Evolutionary conservation across 2,797 vertebrate species (phyloP).

Genomic region (Muscicapa comitata): DNA sequence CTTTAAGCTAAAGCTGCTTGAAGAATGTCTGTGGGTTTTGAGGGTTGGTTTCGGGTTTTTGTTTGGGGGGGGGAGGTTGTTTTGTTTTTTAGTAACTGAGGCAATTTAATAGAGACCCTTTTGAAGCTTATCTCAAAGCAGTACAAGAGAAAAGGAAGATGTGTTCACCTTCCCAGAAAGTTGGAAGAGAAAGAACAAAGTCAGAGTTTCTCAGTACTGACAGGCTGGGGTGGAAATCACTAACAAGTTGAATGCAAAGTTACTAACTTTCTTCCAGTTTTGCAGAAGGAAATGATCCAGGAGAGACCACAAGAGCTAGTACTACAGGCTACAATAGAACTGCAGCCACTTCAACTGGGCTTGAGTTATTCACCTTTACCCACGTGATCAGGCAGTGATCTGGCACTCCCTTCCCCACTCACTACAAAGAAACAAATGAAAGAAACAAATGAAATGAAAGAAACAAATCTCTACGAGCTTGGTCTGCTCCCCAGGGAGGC

Average conservation of each 20-base stretch:
- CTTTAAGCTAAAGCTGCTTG: background rate
- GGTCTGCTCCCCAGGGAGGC: background rate
- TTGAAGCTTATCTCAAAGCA: background rate
- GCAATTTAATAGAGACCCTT: background rate
- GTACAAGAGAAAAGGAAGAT: background rate
- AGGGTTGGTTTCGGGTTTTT: accelerated
- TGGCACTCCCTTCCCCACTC: background rate
- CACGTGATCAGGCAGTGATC: background rate
- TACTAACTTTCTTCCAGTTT: background rate
- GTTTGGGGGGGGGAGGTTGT: too few species aligned
- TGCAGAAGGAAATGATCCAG: background rate
- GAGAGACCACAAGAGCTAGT: background rate
- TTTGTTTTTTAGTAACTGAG: background rate
- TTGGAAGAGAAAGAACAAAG: background rate
- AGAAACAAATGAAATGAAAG: background rate
- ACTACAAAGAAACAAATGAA: background rate
- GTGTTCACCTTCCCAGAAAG: background rate
- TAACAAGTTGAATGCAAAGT: background rate
- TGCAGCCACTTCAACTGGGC: background rate
- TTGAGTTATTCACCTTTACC: background rate
- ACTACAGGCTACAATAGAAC: background rate
- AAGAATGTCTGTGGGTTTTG: background rate
- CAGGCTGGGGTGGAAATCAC: background rate
- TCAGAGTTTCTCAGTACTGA: background rate
- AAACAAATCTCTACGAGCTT: background rate